Evolutionary conservation across 1,140 invertebrate genomes (phyloP).

Genomic region (Drosophila kikkawai): DNA sequence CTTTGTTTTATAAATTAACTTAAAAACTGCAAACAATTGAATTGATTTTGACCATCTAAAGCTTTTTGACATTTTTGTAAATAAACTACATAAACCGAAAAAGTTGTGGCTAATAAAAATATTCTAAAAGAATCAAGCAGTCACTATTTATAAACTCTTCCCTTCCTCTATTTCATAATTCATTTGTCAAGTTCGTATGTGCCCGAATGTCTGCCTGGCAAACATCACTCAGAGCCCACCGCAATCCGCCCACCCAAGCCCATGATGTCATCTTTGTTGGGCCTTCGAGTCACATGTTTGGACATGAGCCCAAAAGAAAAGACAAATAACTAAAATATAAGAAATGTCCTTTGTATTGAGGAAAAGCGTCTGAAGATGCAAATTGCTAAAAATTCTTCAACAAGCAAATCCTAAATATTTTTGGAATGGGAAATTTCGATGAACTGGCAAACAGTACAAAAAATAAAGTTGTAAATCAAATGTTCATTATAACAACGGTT

Average conservation of each 20-base stretch:
- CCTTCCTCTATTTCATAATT: conserved; percentile 46
- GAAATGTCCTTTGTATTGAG: conserved; percentile 37
- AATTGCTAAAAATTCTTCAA: conserved; percentile 26
- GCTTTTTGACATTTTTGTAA: conserved; percentile 47
- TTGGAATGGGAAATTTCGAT: neutral
- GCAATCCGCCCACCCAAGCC: conserved; percentile 25
- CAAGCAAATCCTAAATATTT: conserved; percentile 36
- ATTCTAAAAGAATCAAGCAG: conserved; percentile 18
- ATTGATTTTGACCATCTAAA: conserved; percentile 26
- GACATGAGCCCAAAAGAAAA: conserved; percentile 51
- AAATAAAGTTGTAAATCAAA: no score
- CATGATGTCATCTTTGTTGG: conserved; percentile 67
- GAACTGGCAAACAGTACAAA: neutral
- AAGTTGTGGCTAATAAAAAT: conserved; percentile 21
- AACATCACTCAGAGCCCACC: conserved; percentile 35
- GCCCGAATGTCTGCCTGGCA: conserved; percentile 65
- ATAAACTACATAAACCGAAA: conserved; percentile 9
- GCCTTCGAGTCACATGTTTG: conserved; percentile 73
- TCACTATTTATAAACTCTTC: conserved; percentile 59
- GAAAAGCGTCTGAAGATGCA: conserved; percentile 29
- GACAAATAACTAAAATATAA: conserved; percentile 24
- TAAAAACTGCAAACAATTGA: neutral
- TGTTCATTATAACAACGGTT: no score
- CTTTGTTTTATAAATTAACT: neutral
- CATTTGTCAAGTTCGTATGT: conserved; percentile 37